Evolutionary conservation across 2,888 invertebrate species (phyloP).

Genomic region (Eupsilia transversa): DNA sequence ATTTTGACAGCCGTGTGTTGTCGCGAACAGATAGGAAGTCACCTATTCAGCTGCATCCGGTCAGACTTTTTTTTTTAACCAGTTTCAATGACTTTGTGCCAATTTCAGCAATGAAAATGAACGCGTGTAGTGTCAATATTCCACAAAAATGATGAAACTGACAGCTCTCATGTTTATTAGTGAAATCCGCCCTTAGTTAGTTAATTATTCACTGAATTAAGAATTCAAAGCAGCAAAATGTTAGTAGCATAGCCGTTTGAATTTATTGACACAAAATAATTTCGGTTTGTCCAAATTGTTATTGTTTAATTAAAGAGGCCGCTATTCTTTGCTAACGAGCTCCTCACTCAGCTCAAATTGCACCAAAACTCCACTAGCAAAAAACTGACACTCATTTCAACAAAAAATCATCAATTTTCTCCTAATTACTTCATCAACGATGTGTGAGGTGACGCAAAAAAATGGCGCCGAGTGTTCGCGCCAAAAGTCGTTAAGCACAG

Average conservation of each 20-base stretch:
- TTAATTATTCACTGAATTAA: neutral
- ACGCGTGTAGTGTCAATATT: too few relatives aligned
- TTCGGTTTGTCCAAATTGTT: neutral
- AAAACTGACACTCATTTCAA: slow-evolving; percentile 37
- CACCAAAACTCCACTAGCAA: neutral
- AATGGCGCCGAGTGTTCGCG: slow-evolving; percentile 67
- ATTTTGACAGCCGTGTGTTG: too few relatives aligned
- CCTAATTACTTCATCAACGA: slow-evolving; percentile 65
- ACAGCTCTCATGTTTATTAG: too few relatives aligned
- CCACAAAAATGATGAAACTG: too few relatives aligned
- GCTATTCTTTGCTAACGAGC: slow-evolving; percentile 20
- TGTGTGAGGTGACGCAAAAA: slow-evolving; percentile 69
- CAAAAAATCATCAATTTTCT: slow-evolving; percentile 56
- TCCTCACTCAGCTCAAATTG: neutral
- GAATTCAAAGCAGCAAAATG: neutral
- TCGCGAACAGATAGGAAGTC: too few relatives aligned
- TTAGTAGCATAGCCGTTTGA: neutral
- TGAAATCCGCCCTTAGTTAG: too few relatives aligned
- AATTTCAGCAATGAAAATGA: too few relatives aligned
- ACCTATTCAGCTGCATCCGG: too few relatives aligned
- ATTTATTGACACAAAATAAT: neutral
- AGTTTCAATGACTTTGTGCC: too few relatives aligned
- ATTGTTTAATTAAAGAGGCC: neutral
- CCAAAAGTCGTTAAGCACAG: slow-evolving; percentile 68
- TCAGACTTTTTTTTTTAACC: too few relatives aligned